These are phyloP conservation scores for Cydia amplana DNA, from an alignment of 1,140 invertebrate species.

Conservation along the genomic window DNA sequence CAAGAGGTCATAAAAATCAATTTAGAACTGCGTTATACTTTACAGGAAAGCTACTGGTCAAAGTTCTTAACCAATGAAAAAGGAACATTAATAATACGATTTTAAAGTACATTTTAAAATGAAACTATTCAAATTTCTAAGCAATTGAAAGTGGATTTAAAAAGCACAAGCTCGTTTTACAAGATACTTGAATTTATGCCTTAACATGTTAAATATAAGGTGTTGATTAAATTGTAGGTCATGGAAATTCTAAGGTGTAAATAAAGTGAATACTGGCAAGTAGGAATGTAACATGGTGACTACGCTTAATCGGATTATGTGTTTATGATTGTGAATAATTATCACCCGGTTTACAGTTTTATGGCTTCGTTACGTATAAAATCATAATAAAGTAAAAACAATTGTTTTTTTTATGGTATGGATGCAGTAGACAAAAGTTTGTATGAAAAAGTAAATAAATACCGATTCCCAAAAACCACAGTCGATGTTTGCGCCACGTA, in stretches of 20 bases:
- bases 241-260: background rate
- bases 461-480: too few species aligned
- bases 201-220: background rate
- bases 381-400: too few species aligned
- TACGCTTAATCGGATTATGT: slow-evolving; percentile 17
- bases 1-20: background rate
- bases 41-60: background rate
- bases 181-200: background rate
- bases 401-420: too few species aligned
- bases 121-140: background rate
- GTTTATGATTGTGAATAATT: slow-evolving; percentile 12
- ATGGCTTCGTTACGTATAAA: background rate
- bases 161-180: background rate
- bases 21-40: background rate
- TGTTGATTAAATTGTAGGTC: background rate
- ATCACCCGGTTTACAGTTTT: background rate
- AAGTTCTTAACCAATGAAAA: background rate
- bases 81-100: background rate
- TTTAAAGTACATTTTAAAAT: background rate
- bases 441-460: too few species aligned
- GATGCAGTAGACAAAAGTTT: too few species aligned
- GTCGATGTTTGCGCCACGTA: too few species aligned
- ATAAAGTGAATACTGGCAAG: background rate
- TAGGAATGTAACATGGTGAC: background rate
- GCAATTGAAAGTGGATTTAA: background rate